Evolutionary conservation across 2,888 invertebrate species (phyloP).

Genomic region (Tetranychus piercei): DNA sequence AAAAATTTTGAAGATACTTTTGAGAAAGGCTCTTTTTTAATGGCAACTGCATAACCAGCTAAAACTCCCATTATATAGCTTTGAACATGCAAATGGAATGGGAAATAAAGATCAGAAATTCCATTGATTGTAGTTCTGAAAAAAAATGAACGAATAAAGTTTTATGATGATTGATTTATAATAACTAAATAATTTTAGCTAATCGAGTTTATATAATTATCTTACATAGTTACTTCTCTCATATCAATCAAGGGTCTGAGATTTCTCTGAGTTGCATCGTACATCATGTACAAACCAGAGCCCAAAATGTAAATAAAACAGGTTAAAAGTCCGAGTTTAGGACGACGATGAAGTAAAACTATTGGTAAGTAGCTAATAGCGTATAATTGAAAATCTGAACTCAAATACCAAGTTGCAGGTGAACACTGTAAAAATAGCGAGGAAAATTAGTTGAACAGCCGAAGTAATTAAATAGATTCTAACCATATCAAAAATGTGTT

Average conservation of each 20-base stretch:
- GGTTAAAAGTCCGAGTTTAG: neutral
- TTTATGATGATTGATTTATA: neutral
- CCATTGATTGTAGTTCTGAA: neutral
- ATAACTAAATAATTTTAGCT: no score
- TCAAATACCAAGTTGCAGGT: constrained; percentile 1
- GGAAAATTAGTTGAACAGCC: neutral
- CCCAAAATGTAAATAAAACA: neutral
- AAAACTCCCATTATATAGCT: neutral
- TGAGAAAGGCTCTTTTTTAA: neutral
- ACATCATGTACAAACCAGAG: neutral
- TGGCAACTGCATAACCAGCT: neutral
- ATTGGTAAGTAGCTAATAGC: neutral
- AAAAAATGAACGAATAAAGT: neutral
- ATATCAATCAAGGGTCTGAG: neutral
- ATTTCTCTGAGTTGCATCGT: neutral
- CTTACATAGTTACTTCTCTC: neutral
- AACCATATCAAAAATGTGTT: neutral
- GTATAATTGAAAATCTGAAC: constrained; percentile 7
- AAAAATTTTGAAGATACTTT: neutral
- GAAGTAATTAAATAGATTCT: neutral
- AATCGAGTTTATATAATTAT: neutral
- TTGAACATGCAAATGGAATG: neutral
- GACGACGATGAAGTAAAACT: neutral
- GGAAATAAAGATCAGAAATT: neutral
- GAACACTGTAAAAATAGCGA: neutral